Percentiles rank a stretch among this genome's conserved stretches.
Evolutionary conservation across 2,797 vertebrate genomes (phyloP).

Genomic region (Diplodus puntazzo): DNA sequence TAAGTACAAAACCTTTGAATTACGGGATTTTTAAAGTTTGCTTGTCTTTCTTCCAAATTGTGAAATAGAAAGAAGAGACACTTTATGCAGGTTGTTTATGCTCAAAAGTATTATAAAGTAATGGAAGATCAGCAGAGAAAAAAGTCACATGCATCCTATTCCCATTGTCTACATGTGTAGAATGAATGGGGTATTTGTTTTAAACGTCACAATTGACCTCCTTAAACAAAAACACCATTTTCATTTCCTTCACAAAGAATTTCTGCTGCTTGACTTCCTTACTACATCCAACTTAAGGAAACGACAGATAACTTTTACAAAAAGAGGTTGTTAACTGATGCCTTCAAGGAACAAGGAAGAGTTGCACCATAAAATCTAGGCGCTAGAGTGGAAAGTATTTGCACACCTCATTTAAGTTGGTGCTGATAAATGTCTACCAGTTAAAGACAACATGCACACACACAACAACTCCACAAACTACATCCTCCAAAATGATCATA

Average conservation of each 20-base stretch:
- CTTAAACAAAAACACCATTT: not conserved
- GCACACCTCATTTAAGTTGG: not conserved
- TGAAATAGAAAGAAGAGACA: not conserved
- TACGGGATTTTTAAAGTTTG: too few relatives aligned
- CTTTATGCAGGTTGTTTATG: not conserved
- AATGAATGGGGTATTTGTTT: not conserved
- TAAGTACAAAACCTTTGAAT: not conserved
- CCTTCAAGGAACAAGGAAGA: constrained; percentile 63
- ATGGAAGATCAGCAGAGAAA: not conserved
- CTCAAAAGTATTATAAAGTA: not conserved
- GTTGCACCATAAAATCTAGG: not conserved
- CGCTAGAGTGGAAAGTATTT: constrained; percentile 24
- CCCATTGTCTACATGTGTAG: not conserved
- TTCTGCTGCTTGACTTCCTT: not conserved
- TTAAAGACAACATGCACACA: not conserved
- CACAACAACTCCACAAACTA: not conserved
- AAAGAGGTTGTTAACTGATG: constrained; percentile 20
- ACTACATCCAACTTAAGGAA: not conserved
- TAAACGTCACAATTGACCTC: too few relatives aligned
- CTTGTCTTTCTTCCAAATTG: not conserved
- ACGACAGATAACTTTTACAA: not conserved
- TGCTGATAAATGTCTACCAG: not conserved
- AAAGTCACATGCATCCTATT: not conserved
- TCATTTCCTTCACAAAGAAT: not conserved
- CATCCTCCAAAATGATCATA: not conserved